Evolutionary conservation across 2,113 vertebrate genomes (phyloP).

Genomic region (Semicossyphus pulcher): DNA sequence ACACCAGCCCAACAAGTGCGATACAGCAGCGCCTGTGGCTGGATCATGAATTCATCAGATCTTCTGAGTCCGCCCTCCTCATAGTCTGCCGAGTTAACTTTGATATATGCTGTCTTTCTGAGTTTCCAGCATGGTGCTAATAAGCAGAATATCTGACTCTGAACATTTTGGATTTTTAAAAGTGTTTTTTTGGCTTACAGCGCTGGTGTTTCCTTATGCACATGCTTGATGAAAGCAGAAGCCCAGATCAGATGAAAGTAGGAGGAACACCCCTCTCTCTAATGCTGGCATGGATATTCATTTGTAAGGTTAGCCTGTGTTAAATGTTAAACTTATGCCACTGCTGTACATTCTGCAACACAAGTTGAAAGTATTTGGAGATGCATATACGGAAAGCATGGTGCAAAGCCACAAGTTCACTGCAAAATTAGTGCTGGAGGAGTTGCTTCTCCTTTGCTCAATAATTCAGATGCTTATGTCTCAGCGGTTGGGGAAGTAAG

Average conservation of each 20-base stretch:
- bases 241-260: background rate
- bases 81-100: constrained; percentile 30
- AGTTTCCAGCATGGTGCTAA: constrained; percentile 20
- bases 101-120: constrained; percentile 37
- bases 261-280: background rate
- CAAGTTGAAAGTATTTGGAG: background rate
- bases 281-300: background rate
- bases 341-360: background rate
- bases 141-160: constrained; percentile 23
- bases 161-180: constrained; percentile 13
- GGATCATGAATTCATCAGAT: constrained; percentile 16
- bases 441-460: constrained; percentile 34
- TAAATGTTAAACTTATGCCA: constrained; percentile 3
- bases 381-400: background rate
- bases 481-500: constrained; percentile 25
- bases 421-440: constrained; percentile 12
- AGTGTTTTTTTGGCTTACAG: background rate
- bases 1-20: background rate
- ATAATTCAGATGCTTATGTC: constrained; percentile 47
- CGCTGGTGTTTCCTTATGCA: constrained; percentile 3
- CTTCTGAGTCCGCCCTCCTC: background rate
- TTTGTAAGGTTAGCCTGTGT: constrained; percentile 2
- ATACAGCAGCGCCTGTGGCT: background rate
- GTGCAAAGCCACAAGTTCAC: constrained; percentile 23
- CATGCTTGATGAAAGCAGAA: constrained; percentile 27